Base-by-base conservation (phyloP, 2,797 vertebrate species). In the Siniperca scherzeri region DNA sequence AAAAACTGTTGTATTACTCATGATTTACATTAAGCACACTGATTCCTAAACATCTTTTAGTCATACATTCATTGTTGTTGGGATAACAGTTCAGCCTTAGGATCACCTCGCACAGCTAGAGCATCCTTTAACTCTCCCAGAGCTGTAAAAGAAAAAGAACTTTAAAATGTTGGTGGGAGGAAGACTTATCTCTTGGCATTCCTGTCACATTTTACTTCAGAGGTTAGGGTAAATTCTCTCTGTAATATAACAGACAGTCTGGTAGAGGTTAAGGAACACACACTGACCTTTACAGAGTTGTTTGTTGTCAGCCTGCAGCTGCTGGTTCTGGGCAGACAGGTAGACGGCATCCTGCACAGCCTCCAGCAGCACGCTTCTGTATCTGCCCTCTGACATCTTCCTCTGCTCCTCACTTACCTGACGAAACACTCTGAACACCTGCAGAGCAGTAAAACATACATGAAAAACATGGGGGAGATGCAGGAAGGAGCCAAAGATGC, bases 381-480 rank as follows among this genome's bases (percentile, higher is more conserved):
- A 95, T 36, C 83, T 89, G 50, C 60, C 75, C 77, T 97, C 97
- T 33, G 94, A 93, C 1, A 81, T 83, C 68, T 86, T 92, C 81
- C 92, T 92, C 89, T 96, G 96, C 87, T 97, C 93, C 78, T 97
- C 96, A 1, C 95, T 95, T 6, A 94, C 93, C 64, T 85, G 90
- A 27, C 88, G 95, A 91, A 97, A 98, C 71, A 91, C 95, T 80
- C 56, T 82, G 69, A 98, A 97, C 78, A 97, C 96, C 97, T 98
- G 74, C 0, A 72, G 36, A 78, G 13, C 13, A 30, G 65, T 10
- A 17, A 16, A 36, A 60, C 9, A 27, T 16, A 25, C n/a, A 44
- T 5, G 30, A 44, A 4, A 38, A 36, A 50, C 27, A 61, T 1
- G 22, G 10, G 16, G 30, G 44, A 7, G 48, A 33, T 36, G n/a